A percentile compares a stretch with the other conserved stretches of the same genome.
phyloP scores from a whole-genome alignment of 2,113 vertebrate genomes.

The Pelodiscus sinensis region DNA sequence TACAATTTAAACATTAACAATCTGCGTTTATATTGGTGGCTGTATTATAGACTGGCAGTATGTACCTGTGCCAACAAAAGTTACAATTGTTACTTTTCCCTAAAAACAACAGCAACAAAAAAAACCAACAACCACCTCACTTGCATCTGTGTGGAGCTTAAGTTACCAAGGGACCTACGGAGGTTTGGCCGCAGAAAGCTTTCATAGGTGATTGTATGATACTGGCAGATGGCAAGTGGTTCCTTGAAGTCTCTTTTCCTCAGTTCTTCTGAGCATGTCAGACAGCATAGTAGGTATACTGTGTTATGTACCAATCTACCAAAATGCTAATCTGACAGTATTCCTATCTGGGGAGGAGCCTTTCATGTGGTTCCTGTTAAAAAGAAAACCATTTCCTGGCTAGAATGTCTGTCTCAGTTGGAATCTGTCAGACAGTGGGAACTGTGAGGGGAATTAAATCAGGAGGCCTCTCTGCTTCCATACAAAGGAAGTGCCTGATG shows the following conservation, averaged over 20 bases:
- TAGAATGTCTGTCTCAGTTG: background rate
- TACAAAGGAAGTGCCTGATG: background rate
- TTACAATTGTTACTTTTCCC: conserved; percentile 27
- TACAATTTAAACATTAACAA: background rate
- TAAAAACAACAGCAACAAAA: background rate
- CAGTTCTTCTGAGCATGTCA: conserved; percentile 10
- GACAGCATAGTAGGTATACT: background rate
- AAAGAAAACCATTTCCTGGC: conserved; percentile 34
- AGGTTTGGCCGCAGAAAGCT: conserved; percentile 14
- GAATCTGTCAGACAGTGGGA: conserved; percentile 14
- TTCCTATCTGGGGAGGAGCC: conserved; percentile 46
- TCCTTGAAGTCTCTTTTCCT: background rate
- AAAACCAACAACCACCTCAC: background rate
- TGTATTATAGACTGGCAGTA: conserved; percentile 10
- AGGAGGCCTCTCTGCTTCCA: background rate
- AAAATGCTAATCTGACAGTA: conserved; percentile 30
- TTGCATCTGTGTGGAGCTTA: conserved; percentile 12
- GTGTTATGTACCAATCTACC: background rate
- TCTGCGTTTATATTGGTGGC: background rate
- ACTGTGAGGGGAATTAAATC: background rate
- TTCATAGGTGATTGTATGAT: background rate
- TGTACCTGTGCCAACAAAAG: background rate
- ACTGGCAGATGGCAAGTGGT: background rate
- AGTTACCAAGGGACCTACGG: conserved; percentile 34
- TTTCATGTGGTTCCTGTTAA: conserved; percentile 63